A percentile compares a stretch with the other conserved stretches of the same genome.
Evolutionary conservation across 2,888 invertebrate species (phyloP).

Genomic region (Rosalia funebris): DNA sequence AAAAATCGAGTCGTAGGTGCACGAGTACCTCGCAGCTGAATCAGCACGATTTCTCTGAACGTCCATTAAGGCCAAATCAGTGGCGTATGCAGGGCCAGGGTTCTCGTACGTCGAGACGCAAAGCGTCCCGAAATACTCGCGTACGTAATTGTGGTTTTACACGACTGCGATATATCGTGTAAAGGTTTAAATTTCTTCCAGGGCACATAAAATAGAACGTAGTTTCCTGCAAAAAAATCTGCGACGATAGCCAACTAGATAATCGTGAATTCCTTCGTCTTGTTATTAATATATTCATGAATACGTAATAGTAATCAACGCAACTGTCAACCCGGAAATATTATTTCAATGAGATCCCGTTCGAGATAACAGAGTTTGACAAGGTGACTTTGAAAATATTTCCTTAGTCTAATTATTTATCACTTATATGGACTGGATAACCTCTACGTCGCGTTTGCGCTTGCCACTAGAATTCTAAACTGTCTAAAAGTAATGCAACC

Average conservation of each 20-base stretch:
- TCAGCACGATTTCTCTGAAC: conserved; percentile 22
- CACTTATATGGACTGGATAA: conserved; percentile 5
- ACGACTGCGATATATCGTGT: too few relatives aligned
- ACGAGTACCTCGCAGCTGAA: conserved; percentile 15
- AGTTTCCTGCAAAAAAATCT: too few relatives aligned
- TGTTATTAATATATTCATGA: neutral
- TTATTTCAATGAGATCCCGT: neutral
- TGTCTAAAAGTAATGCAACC: too few relatives aligned
- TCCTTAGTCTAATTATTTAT: conserved; percentile 1
- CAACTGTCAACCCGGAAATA: neutral
- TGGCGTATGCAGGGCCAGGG: neutral
- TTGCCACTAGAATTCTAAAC: too few relatives aligned
- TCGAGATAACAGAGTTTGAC: neutral
- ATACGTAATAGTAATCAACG: neutral
- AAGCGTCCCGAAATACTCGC: neutral
- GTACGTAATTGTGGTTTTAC: too few relatives aligned
- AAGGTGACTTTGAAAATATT: conserved; percentile 13
- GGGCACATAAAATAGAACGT: too few relatives aligned
- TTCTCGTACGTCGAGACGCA: neutral
- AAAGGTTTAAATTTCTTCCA: too few relatives aligned
- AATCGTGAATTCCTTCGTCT: too few relatives aligned
- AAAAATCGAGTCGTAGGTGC: conserved; percentile 5
- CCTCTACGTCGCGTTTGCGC: neutral
- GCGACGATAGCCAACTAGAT: too few relatives aligned
- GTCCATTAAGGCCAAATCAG: conserved; percentile 10